Evolutionary conservation across 2,113 vertebrate genomes (phyloP), one percentile per base, ranked within the genome.

Genomic region (Toxotes chatareus): DNA sequence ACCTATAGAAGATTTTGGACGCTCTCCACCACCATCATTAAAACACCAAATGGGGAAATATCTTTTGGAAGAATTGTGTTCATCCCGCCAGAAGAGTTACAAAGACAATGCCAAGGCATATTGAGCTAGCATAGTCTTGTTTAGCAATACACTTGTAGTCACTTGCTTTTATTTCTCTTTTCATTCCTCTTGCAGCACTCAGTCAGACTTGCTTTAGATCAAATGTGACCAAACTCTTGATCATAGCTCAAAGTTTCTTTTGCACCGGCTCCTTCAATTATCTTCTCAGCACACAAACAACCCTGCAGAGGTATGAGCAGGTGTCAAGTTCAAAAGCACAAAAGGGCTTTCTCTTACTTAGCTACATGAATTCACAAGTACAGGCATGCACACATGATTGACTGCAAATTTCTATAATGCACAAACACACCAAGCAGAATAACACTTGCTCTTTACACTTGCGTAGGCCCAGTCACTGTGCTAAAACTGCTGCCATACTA

Each of bases 361-460:
- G 36, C 12, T 56, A 57, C 23, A 21, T 63, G 1, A 51, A 38
- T 73, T 62, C 13, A 62, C 17, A 21, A 51, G 38, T 53, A 2
- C 56, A 53, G 46, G 59, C 71, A 31, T 59, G 44, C 44, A 53
- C 61, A 70, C 57, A 49, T 27, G 23, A 53, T 42, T 49, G 40
- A 83, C 40, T 81, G 61, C 46, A 68, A 49, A 44, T 56, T 76
- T 62, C 27, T 27, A 27, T 27, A 32, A 31, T 3, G 27, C 17
- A 31, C 44, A 80, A 19, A 70, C 68, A 56, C 55, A 72, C 27
- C 10, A 17, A 51, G 73, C 31, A 21, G 70, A 80, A 65, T 59
- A 69, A 4, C 21, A 46, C 46, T 27, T 10, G 19, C 11, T 64
- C 21, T n/a, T 19, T 12, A 31, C 42, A 77, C 34, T 3, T 7